Conservation (phyloP, 2,888 invertebrate genomes). For the Formica aserva region DNA sequence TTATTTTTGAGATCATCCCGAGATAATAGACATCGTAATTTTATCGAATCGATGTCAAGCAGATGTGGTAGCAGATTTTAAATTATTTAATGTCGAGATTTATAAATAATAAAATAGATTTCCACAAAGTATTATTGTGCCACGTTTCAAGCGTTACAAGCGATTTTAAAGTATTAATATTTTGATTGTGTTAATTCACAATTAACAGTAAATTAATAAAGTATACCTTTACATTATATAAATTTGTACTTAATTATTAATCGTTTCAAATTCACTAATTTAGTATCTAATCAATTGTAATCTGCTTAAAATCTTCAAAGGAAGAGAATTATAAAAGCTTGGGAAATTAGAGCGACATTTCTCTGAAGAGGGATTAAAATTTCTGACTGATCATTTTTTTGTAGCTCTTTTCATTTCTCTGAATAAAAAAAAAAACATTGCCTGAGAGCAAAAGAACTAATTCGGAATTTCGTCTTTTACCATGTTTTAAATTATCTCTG, state of each 20-base stretch:
- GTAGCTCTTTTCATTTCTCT: neutral
- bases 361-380: neutral
- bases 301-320: neutral
- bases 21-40: neutral
- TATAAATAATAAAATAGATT: conserved; percentile 16
- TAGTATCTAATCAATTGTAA: neutral
- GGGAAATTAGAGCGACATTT: neutral
- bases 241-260: conserved; percentile 29
- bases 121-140: neutral
- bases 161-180: conserved; percentile 26
- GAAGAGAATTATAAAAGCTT: neutral
- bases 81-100: neutral
- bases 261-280: neutral
- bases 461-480: conserved; percentile 72
- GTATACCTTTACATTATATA: conserved; percentile 3
- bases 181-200: conserved; percentile 36
- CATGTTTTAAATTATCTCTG: conserved; percentile 84
- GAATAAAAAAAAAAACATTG: neutral
- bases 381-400: neutral
- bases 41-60: neutral
- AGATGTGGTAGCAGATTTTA: neutral
- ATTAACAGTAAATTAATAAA: conserved; percentile 16
- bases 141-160: conserved; percentile 34
- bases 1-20: neutral
- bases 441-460: neutral